phyloP scores from a whole-genome alignment of 1,140 invertebrate species.

The Panulirus ornatus region DNA sequence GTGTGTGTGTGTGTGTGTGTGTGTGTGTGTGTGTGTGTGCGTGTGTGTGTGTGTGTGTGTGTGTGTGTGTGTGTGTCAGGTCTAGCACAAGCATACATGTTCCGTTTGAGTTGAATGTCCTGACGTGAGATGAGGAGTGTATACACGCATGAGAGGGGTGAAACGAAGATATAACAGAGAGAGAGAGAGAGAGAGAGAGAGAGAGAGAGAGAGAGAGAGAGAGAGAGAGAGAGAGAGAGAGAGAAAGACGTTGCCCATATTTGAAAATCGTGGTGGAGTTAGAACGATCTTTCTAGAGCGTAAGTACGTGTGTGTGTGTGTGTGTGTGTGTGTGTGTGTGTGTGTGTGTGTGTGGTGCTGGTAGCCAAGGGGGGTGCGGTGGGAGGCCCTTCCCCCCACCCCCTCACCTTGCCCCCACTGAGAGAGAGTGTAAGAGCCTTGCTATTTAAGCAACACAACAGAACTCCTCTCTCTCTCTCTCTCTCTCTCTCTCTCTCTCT shows the following conservation, averaged over 20 bases:
- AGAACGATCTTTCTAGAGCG: not conserved
- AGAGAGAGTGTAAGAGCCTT: not conserved
- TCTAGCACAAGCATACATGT: not conserved
- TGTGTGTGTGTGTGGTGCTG: not conserved
- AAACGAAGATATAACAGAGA: not conserved
- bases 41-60: slow-evolving; percentile 18
- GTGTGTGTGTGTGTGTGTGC: slow-evolving; percentile 38
- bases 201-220: too few relatives aligned
- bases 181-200: not conserved
- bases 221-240: not conserved
- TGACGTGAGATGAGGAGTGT: not conserved
- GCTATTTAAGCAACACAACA: not conserved
- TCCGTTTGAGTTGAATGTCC: not conserved
- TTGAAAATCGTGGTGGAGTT: not conserved
- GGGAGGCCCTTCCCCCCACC: not conserved
- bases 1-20: slow-evolving; percentile 32
- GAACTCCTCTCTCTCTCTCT: not conserved
- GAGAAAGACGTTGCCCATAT: not conserved
- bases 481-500: not conserved
- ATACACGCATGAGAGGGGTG: not conserved
- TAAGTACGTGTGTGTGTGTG: slow-evolving; percentile 18
- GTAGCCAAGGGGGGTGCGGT: not conserved
- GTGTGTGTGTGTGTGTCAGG: not conserved
- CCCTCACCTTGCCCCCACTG: not conserved
- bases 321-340: slow-evolving; percentile 41